Evolutionary conservation across 2,797 vertebrate genomes (phyloP).

Genomic region (Paratrypauchen microcephalus): DNA sequence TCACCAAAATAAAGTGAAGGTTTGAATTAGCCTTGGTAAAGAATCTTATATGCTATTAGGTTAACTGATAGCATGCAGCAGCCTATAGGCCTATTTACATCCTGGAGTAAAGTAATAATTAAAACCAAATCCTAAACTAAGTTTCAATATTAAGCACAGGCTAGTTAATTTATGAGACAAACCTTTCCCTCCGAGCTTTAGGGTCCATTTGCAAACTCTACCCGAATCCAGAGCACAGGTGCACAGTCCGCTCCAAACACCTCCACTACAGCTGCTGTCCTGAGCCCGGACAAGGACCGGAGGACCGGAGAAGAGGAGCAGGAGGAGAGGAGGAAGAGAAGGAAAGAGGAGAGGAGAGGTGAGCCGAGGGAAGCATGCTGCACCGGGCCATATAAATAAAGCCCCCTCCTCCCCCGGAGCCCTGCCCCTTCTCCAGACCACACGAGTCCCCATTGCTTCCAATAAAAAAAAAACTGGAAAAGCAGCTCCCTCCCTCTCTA

Average conservation of each 20-base stretch:
- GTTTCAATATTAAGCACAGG: neutral
- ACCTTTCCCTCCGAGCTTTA: neutral
- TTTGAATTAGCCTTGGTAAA: too few relatives aligned
- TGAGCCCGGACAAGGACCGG: neutral
- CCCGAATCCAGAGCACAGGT: neutral
- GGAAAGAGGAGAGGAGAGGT: neutral
- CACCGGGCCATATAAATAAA: slow-evolving; percentile 1
- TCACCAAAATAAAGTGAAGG: too few relatives aligned
- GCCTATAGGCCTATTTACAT: too few relatives aligned
- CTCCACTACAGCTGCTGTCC: neutral
- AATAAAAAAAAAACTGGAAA: neutral
- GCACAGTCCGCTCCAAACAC: slow-evolving; percentile 2
- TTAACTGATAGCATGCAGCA: too few relatives aligned
- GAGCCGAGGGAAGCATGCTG: neutral
- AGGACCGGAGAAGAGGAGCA: neutral
- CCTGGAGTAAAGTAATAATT: neutral
- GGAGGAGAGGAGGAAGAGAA: neutral
- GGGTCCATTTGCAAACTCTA: neutral
- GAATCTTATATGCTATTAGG: too few relatives aligned
- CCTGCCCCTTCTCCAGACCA: slow-evolving; percentile 1
- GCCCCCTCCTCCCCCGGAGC: neutral
- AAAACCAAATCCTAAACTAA: neutral
- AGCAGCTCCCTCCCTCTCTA: neutral
- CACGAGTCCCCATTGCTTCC: neutral
- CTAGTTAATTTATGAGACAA: neutral